Evolutionary conservation across 1,140 invertebrate genomes (phyloP).

Genomic region (Aphaenogaster floridana): DNA sequence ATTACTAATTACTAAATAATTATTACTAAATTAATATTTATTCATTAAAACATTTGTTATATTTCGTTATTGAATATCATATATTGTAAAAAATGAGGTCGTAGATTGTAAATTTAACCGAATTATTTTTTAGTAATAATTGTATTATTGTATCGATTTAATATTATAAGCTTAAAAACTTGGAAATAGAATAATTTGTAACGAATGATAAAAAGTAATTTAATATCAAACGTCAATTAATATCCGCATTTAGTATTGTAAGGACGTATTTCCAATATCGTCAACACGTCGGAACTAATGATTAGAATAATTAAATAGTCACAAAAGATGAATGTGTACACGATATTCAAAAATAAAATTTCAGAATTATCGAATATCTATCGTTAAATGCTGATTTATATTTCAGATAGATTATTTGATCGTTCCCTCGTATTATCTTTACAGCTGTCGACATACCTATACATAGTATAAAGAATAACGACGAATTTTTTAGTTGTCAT

Average conservation of each 20-base stretch:
- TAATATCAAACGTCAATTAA: neutral
- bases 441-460: neutral
- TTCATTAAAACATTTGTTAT: neutral
- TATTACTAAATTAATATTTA: neutral
- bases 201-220: constrained; percentile 1
- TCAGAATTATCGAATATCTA: neutral
- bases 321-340: neutral
- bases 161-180: neutral
- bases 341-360: neutral
- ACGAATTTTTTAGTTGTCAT: neutral
- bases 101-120: neutral
- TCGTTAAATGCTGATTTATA: constrained; percentile 16
- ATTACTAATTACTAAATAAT: constrained; percentile 1
- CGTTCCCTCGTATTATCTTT: neutral
- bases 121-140: neutral
- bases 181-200: neutral
- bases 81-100: neutral
- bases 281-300: neutral
- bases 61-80: neutral
- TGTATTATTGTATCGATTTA: neutral
- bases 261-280: neutral
- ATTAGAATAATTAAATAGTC: neutral
- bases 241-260: neutral
- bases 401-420: neutral
- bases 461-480: neutral